Conservation (phyloP, 2,113 vertebrate species). For the Cynopterus brachyotis region DNA sequence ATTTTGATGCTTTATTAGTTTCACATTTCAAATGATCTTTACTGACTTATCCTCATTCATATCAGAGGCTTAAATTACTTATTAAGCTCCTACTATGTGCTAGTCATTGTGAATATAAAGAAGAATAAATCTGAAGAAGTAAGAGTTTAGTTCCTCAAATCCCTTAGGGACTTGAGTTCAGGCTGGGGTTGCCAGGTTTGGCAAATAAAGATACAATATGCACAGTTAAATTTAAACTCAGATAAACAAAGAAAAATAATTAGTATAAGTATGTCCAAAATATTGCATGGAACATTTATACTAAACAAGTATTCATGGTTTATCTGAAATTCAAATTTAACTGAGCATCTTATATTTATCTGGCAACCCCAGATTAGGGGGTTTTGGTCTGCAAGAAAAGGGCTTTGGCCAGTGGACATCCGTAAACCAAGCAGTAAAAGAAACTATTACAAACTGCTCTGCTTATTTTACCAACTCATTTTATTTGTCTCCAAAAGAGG, state of each 20-base stretch:
- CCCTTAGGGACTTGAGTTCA: neutral
- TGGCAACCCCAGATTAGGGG: neutral
- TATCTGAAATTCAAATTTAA: slow-evolving; percentile 46
- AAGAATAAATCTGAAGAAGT: neutral
- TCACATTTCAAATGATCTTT: neutral
- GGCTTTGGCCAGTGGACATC: neutral
- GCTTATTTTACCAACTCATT: slow-evolving; percentile 9
- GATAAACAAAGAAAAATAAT: slow-evolving; percentile 25
- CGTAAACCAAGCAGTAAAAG: neutral
- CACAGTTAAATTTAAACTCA: slow-evolving; percentile 29
- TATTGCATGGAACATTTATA: slow-evolving; percentile 33
- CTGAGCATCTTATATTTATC: slow-evolving; percentile 39
- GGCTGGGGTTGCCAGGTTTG: neutral
- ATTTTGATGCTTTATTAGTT: neutral
- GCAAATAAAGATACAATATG: slow-evolving; percentile 40
- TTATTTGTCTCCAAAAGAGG: neutral
- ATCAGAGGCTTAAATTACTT: neutral
- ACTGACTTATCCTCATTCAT: neutral
- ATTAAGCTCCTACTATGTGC: neutral
- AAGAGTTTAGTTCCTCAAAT: neutral
- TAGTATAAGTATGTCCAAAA: neutral
- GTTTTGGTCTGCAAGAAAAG: neutral
- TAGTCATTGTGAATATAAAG: neutral
- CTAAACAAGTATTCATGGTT: neutral
- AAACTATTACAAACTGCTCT: neutral